phyloP scores from a whole-genome alignment of 2,888 invertebrate species.

The Lottia gigantea region DNA sequence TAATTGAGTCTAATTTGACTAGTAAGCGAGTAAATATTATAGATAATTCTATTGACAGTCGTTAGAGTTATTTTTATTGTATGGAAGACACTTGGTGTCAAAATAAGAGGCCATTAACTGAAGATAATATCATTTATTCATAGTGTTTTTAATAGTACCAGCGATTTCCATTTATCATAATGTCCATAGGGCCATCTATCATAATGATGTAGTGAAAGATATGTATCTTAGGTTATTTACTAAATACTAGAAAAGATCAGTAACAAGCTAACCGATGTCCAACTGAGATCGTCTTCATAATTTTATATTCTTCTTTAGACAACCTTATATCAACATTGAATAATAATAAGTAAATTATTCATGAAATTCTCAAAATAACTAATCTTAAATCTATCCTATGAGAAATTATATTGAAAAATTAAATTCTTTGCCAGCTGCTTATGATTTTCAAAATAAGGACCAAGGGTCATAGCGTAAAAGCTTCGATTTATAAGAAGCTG shows the following conservation, averaged over 20 bases:
- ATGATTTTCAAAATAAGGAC: too few relatives aligned
- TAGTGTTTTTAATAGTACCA: constrained; percentile 1
- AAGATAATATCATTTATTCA: constrained; percentile 2
- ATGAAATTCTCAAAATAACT: too few relatives aligned
- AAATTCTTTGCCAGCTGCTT: too few relatives aligned
- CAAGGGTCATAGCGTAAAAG: too few relatives aligned
- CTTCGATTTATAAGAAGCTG: too few relatives aligned
- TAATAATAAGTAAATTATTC: too few relatives aligned
- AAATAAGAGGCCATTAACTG: not conserved
- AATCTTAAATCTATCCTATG: too few relatives aligned
- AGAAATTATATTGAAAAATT: too few relatives aligned
- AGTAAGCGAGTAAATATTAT: not conserved
- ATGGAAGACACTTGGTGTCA: not conserved
- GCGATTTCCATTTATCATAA: not conserved
- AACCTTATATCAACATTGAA: too few relatives aligned
- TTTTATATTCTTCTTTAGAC: too few relatives aligned
- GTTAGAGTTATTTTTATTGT: not conserved
- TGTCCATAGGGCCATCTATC: constrained; percentile 1
- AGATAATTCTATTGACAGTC: not conserved
- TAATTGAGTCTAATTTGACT: constrained; percentile 7
- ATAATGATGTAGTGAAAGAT: not conserved
- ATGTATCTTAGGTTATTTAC: constrained; percentile 1
- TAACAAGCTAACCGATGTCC: too few relatives aligned
- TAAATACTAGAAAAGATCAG: not conserved
- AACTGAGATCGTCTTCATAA: too few relatives aligned